A percentile compares a stretch with the other conserved stretches of the same genome.
Conservation (phyloP, 2,113 vertebrate species). For the Oophaga pumilio region DNA sequence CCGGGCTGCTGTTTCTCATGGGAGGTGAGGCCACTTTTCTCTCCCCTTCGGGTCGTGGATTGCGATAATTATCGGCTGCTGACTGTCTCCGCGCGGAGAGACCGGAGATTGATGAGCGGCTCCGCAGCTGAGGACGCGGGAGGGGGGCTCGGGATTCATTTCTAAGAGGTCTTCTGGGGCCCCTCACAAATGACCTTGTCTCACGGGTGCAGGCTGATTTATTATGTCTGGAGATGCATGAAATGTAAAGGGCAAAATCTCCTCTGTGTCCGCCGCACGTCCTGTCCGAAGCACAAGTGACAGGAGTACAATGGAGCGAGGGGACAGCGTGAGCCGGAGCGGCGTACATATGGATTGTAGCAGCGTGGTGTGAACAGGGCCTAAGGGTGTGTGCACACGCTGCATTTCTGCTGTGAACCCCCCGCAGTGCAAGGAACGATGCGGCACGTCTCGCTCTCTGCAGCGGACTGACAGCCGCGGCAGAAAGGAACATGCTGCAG, state of each 20-base stretch:
- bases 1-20: constrained; percentile 93
- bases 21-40: constrained; percentile 77
- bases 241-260: not conserved
- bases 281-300: too few relatives aligned
- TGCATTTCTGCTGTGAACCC: too few relatives aligned
- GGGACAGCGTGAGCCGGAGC: too few relatives aligned
- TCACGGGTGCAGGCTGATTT: not conserved
- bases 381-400: too few relatives aligned
- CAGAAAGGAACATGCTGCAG: too few relatives aligned
- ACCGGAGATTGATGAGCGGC: not conserved
- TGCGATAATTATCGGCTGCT: constrained; percentile 30
- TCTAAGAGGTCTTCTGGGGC: constrained; percentile 1
- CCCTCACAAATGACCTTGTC: not conserved
- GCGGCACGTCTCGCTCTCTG: too few relatives aligned
- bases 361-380: too few relatives aligned
- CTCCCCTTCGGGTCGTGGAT: constrained; percentile 3
- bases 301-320: too few relatives aligned
- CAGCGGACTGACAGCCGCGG: too few relatives aligned
- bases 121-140: constrained; percentile 4
- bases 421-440: too few relatives aligned
- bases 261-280: too few relatives aligned
- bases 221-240: not conserved
- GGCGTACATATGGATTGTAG: too few relatives aligned
- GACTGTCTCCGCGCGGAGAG: constrained; percentile 39
- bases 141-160: not conserved